Base-by-base conservation (phyloP, 2,888 invertebrate genomes). In the Rhagium mordax region DNA sequence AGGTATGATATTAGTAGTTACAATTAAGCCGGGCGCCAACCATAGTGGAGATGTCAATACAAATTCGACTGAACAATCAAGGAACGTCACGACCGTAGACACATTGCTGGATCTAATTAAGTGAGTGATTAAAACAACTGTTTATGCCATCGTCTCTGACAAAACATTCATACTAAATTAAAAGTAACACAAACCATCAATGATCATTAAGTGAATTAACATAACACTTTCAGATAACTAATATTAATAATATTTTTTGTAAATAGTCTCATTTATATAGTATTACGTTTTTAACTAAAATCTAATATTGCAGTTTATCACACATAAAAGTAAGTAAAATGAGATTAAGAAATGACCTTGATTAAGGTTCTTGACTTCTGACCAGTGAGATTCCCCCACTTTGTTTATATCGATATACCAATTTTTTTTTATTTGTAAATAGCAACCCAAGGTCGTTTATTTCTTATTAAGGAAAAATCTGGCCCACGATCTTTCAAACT, bases 31-130 rank as follows among this genome's bases (percentile, higher is more conserved):
- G 0, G 94, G 91, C 7, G 85, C 84, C 4, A 82, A 84, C 21
- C 78, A 79, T 18, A 74, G 29, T 48, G 78, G 66, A 3, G 53
- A 68, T 2, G 79, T 70, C n/a, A 80, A 53, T 41, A 48, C 55
- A 20, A 48, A 48, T 7, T 53, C 49, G 1, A 59, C 72, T 60
- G n/a, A 74, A 74, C 7, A 79, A 70, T 27, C 85, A 8, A 86
- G 91, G 74, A 89, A 90, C 75, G 88, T 90, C 16, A 91, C 92
- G 33, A 92, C 94, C 0, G 90, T 89, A 0, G 94, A 94, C 84
- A 93, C 93, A 0, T 88, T 94, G 62, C 87, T 94, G 82, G 94
- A 94, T 88, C 89, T 94, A 69, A 87, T 94, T 74, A 90, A 93
- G 93, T 93, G 86, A 83, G 82, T 74, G 55, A 47, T 5, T 41